phyloP scores from a whole-genome alignment of 2,113 vertebrate species.

The Mesocricetus auratus region DNA sequence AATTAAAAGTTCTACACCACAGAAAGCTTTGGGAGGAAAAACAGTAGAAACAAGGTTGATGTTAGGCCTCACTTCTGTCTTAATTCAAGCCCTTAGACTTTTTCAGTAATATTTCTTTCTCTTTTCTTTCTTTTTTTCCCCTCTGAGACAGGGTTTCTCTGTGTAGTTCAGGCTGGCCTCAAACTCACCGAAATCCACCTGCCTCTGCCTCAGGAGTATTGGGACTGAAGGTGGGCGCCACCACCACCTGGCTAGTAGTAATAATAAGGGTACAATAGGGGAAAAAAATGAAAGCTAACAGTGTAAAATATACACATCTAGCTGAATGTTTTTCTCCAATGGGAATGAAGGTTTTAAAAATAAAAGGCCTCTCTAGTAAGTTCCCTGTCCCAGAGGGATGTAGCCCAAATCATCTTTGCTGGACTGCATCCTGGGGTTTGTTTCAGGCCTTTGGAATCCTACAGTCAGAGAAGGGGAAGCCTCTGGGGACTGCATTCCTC shows the following conservation, averaged over 20 bases:
- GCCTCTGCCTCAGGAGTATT: background rate
- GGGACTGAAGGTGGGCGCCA: background rate
- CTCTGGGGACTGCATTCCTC: slow-evolving; percentile 75
- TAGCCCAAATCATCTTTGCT: slow-evolving; percentile 70
- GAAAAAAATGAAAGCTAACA: background rate
- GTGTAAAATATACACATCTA: background rate
- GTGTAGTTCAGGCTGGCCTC: background rate
- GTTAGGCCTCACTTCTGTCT: slow-evolving; percentile 63
- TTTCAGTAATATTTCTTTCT: background rate
- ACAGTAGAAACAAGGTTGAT: slow-evolving; percentile 19
- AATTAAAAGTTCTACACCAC: slow-evolving; percentile 67
- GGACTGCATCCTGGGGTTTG: slow-evolving; percentile 80
- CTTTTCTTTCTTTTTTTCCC: background rate
- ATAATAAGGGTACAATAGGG: background rate
- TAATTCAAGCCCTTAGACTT: background rate
- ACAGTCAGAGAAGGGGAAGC: slow-evolving; percentile 74
- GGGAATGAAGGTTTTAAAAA: slow-evolving; percentile 67
- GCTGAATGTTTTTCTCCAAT: background rate
- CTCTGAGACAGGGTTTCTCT: background rate
- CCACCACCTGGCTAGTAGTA: background rate
- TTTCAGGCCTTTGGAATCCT: slow-evolving; percentile 88
- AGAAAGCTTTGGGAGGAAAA: slow-evolving; percentile 58
- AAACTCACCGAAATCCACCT: background rate
- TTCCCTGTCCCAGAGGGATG: slow-evolving; percentile 70
- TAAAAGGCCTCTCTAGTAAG: slow-evolving; percentile 63